These are phyloP conservation scores for Pteropus rufus DNA, from an alignment of 2,797 vertebrate genomes.

Conservation along the genomic window DNA sequence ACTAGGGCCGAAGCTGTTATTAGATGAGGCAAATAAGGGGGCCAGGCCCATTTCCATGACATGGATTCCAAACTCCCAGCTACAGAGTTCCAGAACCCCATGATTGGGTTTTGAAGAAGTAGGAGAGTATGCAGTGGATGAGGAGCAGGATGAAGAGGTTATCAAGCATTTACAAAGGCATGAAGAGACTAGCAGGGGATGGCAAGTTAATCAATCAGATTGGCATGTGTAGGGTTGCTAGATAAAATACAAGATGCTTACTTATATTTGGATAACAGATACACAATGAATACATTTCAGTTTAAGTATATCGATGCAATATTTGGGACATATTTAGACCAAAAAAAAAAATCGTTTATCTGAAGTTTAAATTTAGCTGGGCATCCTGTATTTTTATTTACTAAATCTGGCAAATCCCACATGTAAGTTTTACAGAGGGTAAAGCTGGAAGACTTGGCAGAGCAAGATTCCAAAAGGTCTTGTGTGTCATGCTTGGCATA, in stretches of 20 bases:
- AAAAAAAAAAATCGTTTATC: neutral
- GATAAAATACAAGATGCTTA: neutral
- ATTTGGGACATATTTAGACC: neutral
- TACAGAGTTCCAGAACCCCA: neutral
- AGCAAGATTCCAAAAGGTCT: neutral
- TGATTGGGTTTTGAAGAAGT: neutral
- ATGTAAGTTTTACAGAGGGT: neutral
- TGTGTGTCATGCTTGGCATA: neutral
- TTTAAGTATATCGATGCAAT: neutral
- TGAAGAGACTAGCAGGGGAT: neutral
- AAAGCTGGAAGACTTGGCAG: neutral
- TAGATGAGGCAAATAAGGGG: neutral
- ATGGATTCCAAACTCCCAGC: neutral
- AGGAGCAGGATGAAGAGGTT: neutral
- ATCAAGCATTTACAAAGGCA: neutral
- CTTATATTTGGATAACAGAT: neutral
- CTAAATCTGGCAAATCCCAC: neutral
- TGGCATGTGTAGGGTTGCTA: neutral
- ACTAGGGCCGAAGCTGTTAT: neutral
- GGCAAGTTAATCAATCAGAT: neutral
- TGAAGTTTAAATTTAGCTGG: conserved; percentile 2
- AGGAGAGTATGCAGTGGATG: neutral
- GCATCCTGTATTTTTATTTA: neutral
- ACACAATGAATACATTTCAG: neutral
- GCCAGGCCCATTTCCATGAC: neutral